Base-by-base conservation (phyloP, 2,113 vertebrate genomes). In the Benitochromis conjunctus region DNA sequence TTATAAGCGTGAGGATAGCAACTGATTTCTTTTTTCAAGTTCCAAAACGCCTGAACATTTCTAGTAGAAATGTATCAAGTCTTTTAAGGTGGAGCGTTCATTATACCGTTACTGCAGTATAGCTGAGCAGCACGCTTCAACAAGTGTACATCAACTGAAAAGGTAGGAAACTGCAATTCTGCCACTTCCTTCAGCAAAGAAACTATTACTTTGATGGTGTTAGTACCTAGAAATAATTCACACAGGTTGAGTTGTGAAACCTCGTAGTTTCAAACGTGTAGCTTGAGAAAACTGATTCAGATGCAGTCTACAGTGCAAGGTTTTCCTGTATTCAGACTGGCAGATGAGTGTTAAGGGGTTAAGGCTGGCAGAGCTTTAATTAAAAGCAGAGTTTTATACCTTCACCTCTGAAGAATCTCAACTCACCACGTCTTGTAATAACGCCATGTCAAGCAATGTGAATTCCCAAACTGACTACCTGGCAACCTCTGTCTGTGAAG, bases 391-490 rank as follows among this genome's bases (percentile, higher is more conserved):
- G 80, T 14, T 12, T 38, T 57, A 53, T 71, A 21, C 5, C 43
- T 51, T 51, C 41, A 29, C 46, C 38, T 85, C 43, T 14, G 36
- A 84, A 13, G 46, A 10, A 53, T 53, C 43, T 53, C 24, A 31
- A 34, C 46, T 13, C 43, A 55, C 46, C 74, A 86, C 21, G 41
- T 78, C 36, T 66, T 80, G 38, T 60, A 80, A 84, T 76, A 79
- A 80, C 29, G 21, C 66, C 48, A 79, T 26, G 77, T 92, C 62
- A 55, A 38, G 19, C 55, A 81, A 54, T 84, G 81, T 81, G 87
- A 89, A 24, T 38, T 82, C 48, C 80, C 56, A 80, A 82, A 80
- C 76, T 3, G 81, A 87, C 71, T 86, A 86, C 90, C 88, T 94
- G 90, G 76, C 81, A 89, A 29, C 85, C 31, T 71, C 60, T 29